These are phyloP conservation scores for Pseudanteris insignis DNA, from an alignment of 2,888 invertebrate species.

Conservation along the genomic window DNA sequence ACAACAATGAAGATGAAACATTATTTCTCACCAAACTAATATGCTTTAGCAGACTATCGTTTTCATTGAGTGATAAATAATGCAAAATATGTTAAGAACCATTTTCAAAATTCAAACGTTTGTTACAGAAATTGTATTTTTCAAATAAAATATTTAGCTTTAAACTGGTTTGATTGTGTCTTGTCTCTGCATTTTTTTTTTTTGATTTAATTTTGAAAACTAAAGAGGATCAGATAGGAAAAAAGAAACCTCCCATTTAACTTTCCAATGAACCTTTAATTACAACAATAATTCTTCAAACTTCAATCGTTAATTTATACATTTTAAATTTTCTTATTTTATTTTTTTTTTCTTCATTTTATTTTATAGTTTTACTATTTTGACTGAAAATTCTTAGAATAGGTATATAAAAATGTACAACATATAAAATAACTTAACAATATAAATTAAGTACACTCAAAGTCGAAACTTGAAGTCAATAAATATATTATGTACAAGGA, in stretches of 20 bases:
- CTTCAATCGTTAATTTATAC: too few relatives aligned
- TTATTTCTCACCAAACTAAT: constrained; percentile 29
- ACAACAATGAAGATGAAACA: neutral
- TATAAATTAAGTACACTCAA: constrained; percentile 32
- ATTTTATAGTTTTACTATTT: too few relatives aligned
- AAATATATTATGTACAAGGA: constrained; percentile 38
- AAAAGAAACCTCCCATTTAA: too few relatives aligned
- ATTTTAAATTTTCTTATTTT: too few relatives aligned
- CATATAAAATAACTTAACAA: constrained; percentile 31
- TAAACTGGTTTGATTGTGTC: constrained; percentile 25
- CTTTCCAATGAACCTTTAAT: too few relatives aligned
- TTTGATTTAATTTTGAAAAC: too few relatives aligned
- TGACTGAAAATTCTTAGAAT: too few relatives aligned
- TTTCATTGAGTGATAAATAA: constrained; percentile 19
- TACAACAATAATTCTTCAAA: too few relatives aligned
- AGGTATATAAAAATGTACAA: constrained; percentile 30
- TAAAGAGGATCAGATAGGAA: too few relatives aligned
- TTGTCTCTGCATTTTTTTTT: too few relatives aligned
- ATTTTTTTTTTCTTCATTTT: too few relatives aligned
- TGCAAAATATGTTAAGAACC: constrained; percentile 22
- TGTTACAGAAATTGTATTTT: constrained; percentile 42
- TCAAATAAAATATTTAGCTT: constrained; percentile 40
- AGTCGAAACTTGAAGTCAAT: too few relatives aligned
- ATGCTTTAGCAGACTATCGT: constrained; percentile 19
- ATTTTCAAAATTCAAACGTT: constrained; percentile 35